These are phyloP conservation scores for Lonchura striata DNA, from an alignment of 2,113 vertebrate genomes.

Conservation along the genomic window DNA sequence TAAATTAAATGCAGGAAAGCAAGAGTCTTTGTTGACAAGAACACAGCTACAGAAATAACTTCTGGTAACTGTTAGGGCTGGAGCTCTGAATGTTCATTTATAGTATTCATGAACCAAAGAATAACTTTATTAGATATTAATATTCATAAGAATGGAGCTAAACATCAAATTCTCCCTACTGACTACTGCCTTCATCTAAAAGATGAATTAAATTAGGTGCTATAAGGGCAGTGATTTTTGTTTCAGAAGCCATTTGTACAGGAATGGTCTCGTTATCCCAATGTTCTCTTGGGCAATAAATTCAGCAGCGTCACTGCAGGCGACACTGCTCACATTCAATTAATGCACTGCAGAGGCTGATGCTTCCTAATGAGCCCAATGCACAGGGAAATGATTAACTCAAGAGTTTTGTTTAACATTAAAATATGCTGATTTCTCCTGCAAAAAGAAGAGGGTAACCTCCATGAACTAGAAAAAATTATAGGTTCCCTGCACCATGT, in stretches of 20 bases:
- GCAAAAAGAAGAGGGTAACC: background rate
- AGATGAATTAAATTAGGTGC: conserved; percentile 47
- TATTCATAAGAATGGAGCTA: conserved; percentile 6
- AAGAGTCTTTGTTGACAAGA: background rate
- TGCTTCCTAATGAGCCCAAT: conserved; percentile 33
- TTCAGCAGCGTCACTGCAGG: background rate
- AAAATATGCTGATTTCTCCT: conserved; percentile 42
- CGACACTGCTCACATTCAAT: conserved; percentile 1
- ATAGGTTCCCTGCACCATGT: background rate
- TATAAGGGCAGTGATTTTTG: conserved; percentile 12
- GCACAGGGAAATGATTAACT: conserved; percentile 17
- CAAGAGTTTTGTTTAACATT: conserved; percentile 36
- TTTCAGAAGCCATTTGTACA: conserved; percentile 37
- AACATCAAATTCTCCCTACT: conserved; percentile 3
- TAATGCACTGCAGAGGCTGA: conserved; percentile 40
- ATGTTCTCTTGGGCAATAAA: conserved; percentile 43
- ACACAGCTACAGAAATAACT: background rate
- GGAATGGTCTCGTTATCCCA: conserved; percentile 28
- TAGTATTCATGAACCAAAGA: background rate
- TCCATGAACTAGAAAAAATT: background rate
- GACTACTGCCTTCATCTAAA: conserved; percentile 18
- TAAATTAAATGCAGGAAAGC: background rate
- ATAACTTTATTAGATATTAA: conserved; percentile 9
- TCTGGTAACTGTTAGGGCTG: background rate
- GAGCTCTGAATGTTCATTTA: background rate